A percentile compares a stretch with the other conserved stretches of the same genome.
phyloP scores from a whole-genome alignment of 2,888 invertebrate species.

The Metalampra italica region DNA sequence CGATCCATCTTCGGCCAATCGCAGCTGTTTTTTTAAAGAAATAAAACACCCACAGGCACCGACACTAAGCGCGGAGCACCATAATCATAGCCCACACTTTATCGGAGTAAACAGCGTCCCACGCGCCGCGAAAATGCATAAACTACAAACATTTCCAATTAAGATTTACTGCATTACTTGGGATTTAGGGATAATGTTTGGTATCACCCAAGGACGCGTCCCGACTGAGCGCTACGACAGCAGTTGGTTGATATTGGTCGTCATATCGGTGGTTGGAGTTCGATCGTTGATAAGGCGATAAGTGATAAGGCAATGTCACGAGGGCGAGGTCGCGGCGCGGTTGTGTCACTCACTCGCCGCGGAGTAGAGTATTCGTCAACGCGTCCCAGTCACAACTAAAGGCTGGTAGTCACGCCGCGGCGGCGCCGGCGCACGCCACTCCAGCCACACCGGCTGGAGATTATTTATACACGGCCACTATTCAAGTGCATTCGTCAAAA shows the following conservation, averaged over 20 bases:
- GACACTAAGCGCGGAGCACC: constrained; percentile 60
- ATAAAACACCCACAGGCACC: constrained; percentile 65
- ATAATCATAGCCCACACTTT: constrained; percentile 69
- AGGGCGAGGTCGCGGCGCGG: constrained; percentile 52
- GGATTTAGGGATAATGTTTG: constrained; percentile 3
- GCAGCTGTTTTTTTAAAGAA: constrained; percentile 51
- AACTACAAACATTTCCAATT: constrained; percentile 29
- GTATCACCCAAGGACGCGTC: constrained; percentile 36
- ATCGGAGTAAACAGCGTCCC: constrained; percentile 43
- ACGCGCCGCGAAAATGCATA: constrained; percentile 45
- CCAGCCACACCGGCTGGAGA: constrained; percentile 53
- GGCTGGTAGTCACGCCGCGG: constrained; percentile 36
- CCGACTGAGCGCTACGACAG: constrained; percentile 26
- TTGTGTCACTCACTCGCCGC: constrained; percentile 24
- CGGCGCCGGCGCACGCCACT: constrained; percentile 60
- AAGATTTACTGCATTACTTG: constrained; percentile 19
- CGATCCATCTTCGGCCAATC: constrained; percentile 85
- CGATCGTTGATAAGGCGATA: constrained; percentile 35
- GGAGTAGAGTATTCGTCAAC: constrained; percentile 67
- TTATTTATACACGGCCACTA: constrained; percentile 58
- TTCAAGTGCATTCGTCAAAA: constrained; percentile 52
- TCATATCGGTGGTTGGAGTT: constrained; percentile 46
- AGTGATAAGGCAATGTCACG: constrained; percentile 65
- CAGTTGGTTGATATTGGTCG: constrained; percentile 23
- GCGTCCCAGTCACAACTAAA: constrained; percentile 72